Evolutionary conservation across 1,140 invertebrate genomes (phyloP).

Genomic region (Bombus confusus): DNA sequence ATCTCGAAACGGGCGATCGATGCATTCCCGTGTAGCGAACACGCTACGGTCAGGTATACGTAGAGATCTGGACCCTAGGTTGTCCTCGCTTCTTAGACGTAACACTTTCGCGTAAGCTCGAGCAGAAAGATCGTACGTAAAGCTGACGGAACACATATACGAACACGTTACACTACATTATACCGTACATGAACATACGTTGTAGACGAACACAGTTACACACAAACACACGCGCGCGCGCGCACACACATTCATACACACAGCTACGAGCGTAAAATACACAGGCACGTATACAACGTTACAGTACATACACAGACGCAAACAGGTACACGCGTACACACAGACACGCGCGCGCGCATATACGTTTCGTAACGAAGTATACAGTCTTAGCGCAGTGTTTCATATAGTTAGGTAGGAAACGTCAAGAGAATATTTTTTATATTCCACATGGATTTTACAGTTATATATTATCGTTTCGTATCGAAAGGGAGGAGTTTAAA

Average conservation of each 20-base stretch:
- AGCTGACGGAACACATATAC: slow-evolving; percentile 34
- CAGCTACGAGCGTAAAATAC: background rate
- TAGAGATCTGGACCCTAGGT: slow-evolving; percentile 40
- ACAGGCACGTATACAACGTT: background rate
- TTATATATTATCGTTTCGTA: slow-evolving; percentile 73
- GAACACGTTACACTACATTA: background rate
- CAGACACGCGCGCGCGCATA: slow-evolving; percentile 38
- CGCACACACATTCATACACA: background rate
- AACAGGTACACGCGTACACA: slow-evolving; percentile 13
- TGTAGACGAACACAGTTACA: background rate
- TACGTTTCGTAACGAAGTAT: slow-evolving; percentile 68
- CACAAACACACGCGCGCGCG: too few relatives aligned
- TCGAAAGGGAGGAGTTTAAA: slow-evolving; percentile 61
- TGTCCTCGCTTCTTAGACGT: slow-evolving; percentile 61
- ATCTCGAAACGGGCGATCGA: background rate
- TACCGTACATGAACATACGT: too few relatives aligned
- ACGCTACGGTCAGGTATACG: slow-evolving; percentile 30
- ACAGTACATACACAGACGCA: background rate
- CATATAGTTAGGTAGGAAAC: slow-evolving; percentile 70
- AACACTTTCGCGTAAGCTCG: slow-evolving; percentile 58
- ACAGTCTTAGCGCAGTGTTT: slow-evolving; percentile 70
- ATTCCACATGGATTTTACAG: slow-evolving; percentile 75
- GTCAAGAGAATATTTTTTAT: slow-evolving; percentile 75
- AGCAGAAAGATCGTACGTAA: slow-evolving; percentile 56
- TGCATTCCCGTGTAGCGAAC: slow-evolving; percentile 20